Percentiles rank a stretch among this genome's conserved stretches.
phyloP scores from a whole-genome alignment of 2,797 vertebrate genomes.

The Poliocrania exsul region DNA sequence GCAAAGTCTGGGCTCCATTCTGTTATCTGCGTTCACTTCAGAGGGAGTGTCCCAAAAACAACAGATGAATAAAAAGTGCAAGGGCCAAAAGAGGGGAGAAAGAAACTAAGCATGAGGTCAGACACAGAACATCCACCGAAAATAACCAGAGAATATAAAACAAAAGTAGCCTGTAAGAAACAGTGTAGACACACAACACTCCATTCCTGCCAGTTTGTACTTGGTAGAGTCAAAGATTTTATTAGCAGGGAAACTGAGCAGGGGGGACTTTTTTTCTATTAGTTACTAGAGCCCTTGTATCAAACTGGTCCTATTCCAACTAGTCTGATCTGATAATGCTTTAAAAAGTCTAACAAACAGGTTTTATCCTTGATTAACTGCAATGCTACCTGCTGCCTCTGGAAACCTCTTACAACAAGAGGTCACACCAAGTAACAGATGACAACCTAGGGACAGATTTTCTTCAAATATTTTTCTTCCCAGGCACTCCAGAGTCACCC shows the following conservation, averaged over 20 bases:
- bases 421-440: not conserved
- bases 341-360: not conserved
- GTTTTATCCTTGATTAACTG: not conserved
- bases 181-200: not conserved
- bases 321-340: not conserved
- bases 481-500: not conserved
- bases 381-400: not conserved
- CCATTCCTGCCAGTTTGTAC: not conserved
- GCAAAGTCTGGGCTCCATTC: not conserved
- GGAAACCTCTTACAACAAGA: not conserved
- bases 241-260: not conserved
- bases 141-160: not conserved
- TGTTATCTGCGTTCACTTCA: not conserved
- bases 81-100: not conserved
- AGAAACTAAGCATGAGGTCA: not conserved
- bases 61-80: not conserved
- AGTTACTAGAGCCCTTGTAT: not conserved
- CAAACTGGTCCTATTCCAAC: not conserved
- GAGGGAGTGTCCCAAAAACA: constrained; percentile 40
- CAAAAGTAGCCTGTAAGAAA: not conserved
- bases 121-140: not conserved
- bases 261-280: not conserved
- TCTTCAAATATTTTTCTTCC: not conserved
- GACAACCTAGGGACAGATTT: not conserved
- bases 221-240: not conserved